phyloP scores from a whole-genome alignment of 2,113 vertebrate species.

The Phrynocephalus versicolor region DNA sequence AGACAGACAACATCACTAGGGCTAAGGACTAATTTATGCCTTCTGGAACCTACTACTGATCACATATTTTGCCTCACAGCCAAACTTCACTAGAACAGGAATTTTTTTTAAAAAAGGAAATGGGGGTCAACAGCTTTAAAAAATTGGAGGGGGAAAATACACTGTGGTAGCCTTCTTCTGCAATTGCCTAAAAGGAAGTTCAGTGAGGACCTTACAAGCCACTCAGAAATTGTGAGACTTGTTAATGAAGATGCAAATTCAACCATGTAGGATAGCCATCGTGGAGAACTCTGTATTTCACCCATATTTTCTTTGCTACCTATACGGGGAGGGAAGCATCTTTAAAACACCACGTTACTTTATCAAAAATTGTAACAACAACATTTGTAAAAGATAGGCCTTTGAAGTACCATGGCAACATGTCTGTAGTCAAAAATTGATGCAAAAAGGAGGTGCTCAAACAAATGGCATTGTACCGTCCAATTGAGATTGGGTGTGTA shows the following conservation, averaged over 20 bases:
- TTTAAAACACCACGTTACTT: neutral
- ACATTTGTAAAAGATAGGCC: neutral
- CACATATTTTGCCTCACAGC: neutral
- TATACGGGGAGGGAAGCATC: neutral
- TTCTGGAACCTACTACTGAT: neutral
- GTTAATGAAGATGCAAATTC: neutral
- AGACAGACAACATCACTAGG: too few relatives aligned
- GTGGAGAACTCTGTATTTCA: neutral
- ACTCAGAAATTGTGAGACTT: neutral
- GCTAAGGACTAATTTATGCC: too few relatives aligned
- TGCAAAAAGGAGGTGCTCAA: slow-evolving; percentile 1
- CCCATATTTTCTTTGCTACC: neutral
- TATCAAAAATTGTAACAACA: neutral
- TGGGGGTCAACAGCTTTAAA: too few relatives aligned
- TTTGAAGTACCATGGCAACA: neutral
- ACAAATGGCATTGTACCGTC: slow-evolving; percentile 28
- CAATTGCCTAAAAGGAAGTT: neutral
- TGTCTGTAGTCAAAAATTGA: slow-evolving; percentile 2
- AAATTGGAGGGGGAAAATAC: neutral
- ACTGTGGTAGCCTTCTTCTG: too few relatives aligned
- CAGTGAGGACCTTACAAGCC: neutral
- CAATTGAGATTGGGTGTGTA: neutral
- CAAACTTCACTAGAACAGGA: too few relatives aligned
- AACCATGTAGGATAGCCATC: neutral
- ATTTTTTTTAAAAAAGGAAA: neutral